phyloP scores from a whole-genome alignment of 2,888 invertebrate genomes.

The Pedicia rivosa region DNA sequence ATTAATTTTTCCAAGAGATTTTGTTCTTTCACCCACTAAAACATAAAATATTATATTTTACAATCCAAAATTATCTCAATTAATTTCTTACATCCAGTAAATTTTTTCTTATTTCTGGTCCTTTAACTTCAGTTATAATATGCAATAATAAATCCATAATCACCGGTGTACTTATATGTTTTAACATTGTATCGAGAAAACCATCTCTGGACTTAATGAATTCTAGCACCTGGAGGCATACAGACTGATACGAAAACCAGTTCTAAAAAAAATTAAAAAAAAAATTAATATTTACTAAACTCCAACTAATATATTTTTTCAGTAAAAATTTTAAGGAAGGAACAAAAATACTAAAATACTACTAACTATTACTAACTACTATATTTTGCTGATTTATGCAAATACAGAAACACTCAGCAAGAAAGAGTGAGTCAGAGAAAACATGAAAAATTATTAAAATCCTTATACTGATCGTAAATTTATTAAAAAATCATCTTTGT shows the following conservation, averaged over 20 bases:
- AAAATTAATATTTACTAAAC: slow-evolving; percentile 6
- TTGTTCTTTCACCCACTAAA: slow-evolving; percentile 82
- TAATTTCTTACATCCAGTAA: slow-evolving; percentile 43
- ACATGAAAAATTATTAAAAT: too few species aligned
- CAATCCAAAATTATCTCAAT: too few species aligned
- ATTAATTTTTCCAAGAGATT: slow-evolving; percentile 69
- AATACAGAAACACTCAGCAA: too few species aligned
- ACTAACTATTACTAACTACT: too few species aligned
- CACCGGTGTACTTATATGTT: slow-evolving; percentile 86
- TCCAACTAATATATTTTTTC: too few species aligned
- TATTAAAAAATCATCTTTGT: too few species aligned
- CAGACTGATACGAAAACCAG: slow-evolving; percentile 85
- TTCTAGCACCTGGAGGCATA: slow-evolving; percentile 81
- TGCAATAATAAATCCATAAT: slow-evolving; percentile 84
- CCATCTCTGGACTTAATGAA: slow-evolving; percentile 76
- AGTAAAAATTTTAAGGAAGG: too few species aligned
- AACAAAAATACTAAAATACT: too few species aligned
- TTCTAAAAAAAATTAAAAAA: slow-evolving; percentile 37
- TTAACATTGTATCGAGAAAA: slow-evolving; percentile 73
- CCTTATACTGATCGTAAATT: too few species aligned
- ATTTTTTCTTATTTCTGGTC: slow-evolving; percentile 51
- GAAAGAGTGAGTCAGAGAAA: too few species aligned
- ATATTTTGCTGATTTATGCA: too few species aligned
- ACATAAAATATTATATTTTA: slow-evolving; percentile 10
- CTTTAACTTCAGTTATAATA: slow-evolving; percentile 69